Conservation (phyloP, 1,140 invertebrate species). For the Drosophila prosaltans region DNA sequence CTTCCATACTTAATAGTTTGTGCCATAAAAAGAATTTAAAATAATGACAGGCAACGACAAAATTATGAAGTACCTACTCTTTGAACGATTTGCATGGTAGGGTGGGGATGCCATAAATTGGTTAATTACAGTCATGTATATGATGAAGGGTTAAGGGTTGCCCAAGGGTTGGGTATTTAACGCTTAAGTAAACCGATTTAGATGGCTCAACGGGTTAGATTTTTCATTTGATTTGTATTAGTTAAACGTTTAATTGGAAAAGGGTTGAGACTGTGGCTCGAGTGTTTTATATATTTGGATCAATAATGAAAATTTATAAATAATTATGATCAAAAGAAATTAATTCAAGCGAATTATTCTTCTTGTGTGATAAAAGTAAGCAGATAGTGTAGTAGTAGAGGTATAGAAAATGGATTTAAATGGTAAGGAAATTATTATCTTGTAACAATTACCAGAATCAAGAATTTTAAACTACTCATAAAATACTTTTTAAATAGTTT, state of each 20-base stretch:
- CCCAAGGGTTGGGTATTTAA: slow-evolving; percentile 54
- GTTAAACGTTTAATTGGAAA: background rate
- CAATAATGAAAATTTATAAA: slow-evolving; percentile 9
- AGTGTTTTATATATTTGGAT: background rate
- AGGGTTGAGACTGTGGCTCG: background rate
- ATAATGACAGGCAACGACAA: slow-evolving; percentile 66
- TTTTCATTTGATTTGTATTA: slow-evolving; percentile 31
- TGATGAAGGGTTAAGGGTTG: slow-evolving; percentile 42
- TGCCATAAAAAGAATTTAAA: slow-evolving; percentile 59
- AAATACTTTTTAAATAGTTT: no score
- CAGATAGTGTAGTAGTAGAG: background rate
- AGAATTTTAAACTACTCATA: no score
- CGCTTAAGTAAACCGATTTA: slow-evolving; percentile 63
- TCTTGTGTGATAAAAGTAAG: background rate
- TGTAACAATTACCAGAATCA: no score
- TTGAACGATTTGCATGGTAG: slow-evolving; percentile 27
- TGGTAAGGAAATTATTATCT: no score
- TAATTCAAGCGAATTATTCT: slow-evolving; percentile 8
- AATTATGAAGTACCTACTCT: slow-evolving; percentile 54
- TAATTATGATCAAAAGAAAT: slow-evolving; percentile 37
- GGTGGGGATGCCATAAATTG: slow-evolving; percentile 45
- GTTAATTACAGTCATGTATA: slow-evolving; percentile 72
- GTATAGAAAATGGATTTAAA: no score
- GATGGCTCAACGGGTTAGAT: slow-evolving; percentile 9
- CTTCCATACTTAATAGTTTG: slow-evolving; percentile 45